Evolutionary conservation across 53 echinoderm and acorn worm genomes (phyloP), one percentile per base, ranked within the genome.

Genomic region (Astropecten irregularis): DNA sequence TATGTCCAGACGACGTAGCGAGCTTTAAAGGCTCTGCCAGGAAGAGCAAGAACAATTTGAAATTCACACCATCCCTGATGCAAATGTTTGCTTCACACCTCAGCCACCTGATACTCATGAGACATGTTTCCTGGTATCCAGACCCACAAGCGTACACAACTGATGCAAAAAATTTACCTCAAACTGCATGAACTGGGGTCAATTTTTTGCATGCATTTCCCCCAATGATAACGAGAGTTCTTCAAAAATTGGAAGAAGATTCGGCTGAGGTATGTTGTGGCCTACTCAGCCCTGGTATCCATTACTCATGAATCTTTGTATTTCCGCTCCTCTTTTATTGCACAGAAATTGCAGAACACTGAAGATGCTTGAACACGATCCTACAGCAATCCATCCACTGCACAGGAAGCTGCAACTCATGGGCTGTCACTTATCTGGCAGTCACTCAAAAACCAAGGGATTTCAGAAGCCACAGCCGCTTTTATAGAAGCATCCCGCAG

Each of bases 111-210:
- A 36, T 71, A 26, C n/a, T n/a, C n/a, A 38, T 34, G 22, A 51
- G 58, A 67, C 71, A 70, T 56, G 71, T 84, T 14, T 34, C 70
- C 28, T 84, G 84, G 71, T 38, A 71, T n/a, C 84, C 69, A 35
- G 84, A 84, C 21, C 83, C 83, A 51, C 53, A 46, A 31, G 83
- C 83, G 32, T 40, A 67, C 14, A 1, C 68, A 15, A 54, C 68
- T 35, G 83, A 83, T 54, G 83, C 68, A 11, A 8, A 68, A 21
- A 58, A 42, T 23, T 38, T 71, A 50, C n/a, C n/a, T n/a, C n/a
- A n/a, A n/a, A n/a, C n/a, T n/a, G n/a, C n/a, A n/a, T n/a, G n/a
- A n/a, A 40, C 40, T 84, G 84, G 84, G 68, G 31, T 32, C 40
- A 68, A 0, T 19, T 27, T 55, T 47, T 38, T 3, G 28, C 50